A percentile compares a stretch with the other conserved stretches of the same genome.
These are phyloP conservation scores for Bradypodion pumilum DNA, from an alignment of 2,797 vertebrate species.

Conservation along the genomic window DNA sequence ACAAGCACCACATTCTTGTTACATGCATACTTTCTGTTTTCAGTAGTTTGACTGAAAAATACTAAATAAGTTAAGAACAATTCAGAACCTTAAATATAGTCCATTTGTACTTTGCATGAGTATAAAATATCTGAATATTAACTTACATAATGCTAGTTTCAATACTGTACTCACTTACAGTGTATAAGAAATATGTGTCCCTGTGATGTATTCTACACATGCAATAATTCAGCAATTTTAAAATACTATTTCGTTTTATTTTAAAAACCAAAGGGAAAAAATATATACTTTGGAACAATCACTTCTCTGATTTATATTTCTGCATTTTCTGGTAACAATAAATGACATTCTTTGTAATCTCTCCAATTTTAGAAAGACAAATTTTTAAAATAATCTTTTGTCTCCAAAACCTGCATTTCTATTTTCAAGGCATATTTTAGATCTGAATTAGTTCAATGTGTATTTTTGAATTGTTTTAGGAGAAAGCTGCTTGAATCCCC, in stretches of 20 bases:
- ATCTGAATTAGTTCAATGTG: slow-evolving; percentile 66
- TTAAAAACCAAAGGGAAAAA: slow-evolving; percentile 64
- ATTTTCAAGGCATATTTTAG: slow-evolving; percentile 45
- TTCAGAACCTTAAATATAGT: neutral
- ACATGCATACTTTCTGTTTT: neutral
- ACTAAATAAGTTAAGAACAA: slow-evolving; percentile 8
- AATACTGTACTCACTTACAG: too few relatives aligned
- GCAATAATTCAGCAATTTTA: slow-evolving; percentile 64
- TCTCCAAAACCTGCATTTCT: slow-evolving; percentile 69
- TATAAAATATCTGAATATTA: slow-evolving; percentile 19
- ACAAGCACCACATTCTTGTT: neutral
- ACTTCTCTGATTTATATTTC: slow-evolving; percentile 67
- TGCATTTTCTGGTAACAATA: slow-evolving; percentile 67
- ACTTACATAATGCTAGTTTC: neutral
- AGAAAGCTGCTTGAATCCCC: slow-evolving; percentile 35
- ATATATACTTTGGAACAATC: slow-evolving; percentile 56
- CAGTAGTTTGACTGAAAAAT: slow-evolving; percentile 9
- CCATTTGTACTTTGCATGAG: neutral
- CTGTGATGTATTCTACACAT: slow-evolving; percentile 64
- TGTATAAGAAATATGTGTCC: slow-evolving; percentile 53
- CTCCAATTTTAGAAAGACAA: slow-evolving; percentile 63
- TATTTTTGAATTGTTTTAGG: slow-evolving; percentile 44
- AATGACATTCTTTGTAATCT: slow-evolving; percentile 71
- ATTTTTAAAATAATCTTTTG: slow-evolving; percentile 69
- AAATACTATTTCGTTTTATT: slow-evolving; percentile 64